Base-by-base conservation (phyloP, 64 coral and sea anemone genomes). In the Exaiptasia diaphana region DNA sequence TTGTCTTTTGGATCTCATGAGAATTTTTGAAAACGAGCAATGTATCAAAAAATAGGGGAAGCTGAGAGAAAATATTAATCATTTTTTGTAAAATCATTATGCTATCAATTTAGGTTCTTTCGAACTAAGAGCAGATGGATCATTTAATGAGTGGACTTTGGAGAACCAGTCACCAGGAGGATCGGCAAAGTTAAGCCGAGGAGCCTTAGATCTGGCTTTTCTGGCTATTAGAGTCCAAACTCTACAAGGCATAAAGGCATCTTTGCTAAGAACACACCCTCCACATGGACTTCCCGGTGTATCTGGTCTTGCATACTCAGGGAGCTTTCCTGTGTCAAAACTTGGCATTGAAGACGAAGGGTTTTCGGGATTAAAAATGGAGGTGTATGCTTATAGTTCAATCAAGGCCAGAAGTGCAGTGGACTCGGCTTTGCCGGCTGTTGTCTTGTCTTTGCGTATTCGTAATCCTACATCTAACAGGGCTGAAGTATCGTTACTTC, bases 81-180 rank as follows among this genome's bases (percentile, higher is more conserved):
- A n/a, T n/a, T n/a, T n/a, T n/a, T n/a, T n/a, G n/a, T n/a, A n/a
- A n/a, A n/a, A n/a, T n/a, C n/a, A n/a, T n/a, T n/a, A n/a, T n/a
- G n/a, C n/a, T n/a, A n/a, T n/a, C n/a, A n/a, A n/a, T n/a, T n/a
- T 18, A 94, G 91, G 91, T 52, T 89, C 91, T 10, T 78, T 94
- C 43, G 91, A 94, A 80, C 60, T 94, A 26, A 48, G 91, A 45
- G 91, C 91, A 34, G 91, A 94, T 63, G 91, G 91, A 2, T 52
- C 91, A 29, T 85, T 95, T 27, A 76, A 46, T 59, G 91, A 95
- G 36, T 95, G 91, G 91, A 95, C 91, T 15, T 63, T 95, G 38
- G 91, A 89, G 58, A 95, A 95, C 64, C 91, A 95, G 67, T 95
- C 91, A 14, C 91, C 91, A 27, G 91, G 91, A 79, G 91, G 91